Base-by-base conservation (phyloP, 2,888 invertebrate genomes). In the Lithophane semibrunnea region DNA sequence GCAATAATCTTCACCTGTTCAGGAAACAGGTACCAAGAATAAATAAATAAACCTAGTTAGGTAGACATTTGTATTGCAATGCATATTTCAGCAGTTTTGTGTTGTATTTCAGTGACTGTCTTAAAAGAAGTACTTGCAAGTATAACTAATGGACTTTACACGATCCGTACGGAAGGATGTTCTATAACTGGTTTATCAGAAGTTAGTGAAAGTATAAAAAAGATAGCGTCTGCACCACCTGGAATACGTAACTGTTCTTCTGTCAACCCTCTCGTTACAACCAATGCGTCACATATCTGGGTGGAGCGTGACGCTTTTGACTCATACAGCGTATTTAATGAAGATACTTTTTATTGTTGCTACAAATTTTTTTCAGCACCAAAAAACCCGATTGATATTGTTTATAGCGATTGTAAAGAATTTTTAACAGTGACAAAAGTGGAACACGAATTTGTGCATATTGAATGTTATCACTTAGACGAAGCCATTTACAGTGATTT, bases 381-480 rank as follows among this genome's bases (percentile, higher is more conserved):
- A 21, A 60, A 65, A 66, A 85, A 78, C 52, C 37, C 88, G 29
- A 75, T 72, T 37, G 81, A 87, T 60, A 81, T 91, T 65, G 64
- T 61, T 24, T 90, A 91, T 68, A 87, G 84, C 67, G 75, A 86
- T 24, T 91, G 90, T 64, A 72, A 81, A 79, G 77, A 86, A 82
- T 91, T 91, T 86, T 70, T 77, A 75, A 79, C 79, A n/a, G 61
- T 77, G 24, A 87, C 87, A 68, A 67, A 71, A 81, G 90, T 68
- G 4, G 73, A 88, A 65, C 84, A 90, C 13, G 90, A 92, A n/a
- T 90, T 88, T 77, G 86, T 90, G 70, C 73, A 87, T 76, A 86
- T 90, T 97, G 47, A 98, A 97, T 89, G 97, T 98, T 16, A 95
- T 98, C 86, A 95, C 98, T 66, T 91, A 98, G 67, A 89, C 7